phyloP scores from a whole-genome alignment of 1,140 invertebrate genomes.

The Meloidogyne floridensis region DNA sequence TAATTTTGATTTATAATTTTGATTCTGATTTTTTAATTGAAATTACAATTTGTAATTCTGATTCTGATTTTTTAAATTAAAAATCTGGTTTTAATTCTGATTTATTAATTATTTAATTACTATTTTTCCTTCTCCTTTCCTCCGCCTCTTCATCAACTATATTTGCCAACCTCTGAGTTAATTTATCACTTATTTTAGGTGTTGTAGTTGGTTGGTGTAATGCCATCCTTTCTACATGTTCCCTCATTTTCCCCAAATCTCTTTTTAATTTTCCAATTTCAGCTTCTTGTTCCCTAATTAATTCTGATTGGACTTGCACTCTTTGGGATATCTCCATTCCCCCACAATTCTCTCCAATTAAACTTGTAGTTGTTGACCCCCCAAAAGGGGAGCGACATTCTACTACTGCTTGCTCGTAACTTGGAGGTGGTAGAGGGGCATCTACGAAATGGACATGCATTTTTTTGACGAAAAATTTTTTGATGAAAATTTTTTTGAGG shows the following conservation, averaged over 20 bases:
- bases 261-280: slow-evolving; percentile 27
- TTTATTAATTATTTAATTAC: not conserved
- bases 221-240: slow-evolving; percentile 23
- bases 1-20: too few species aligned
- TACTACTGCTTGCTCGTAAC: slow-evolving; percentile 23
- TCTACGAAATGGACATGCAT: not conserved
- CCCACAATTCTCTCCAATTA: not conserved
- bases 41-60: too few species aligned
- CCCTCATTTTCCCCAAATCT: slow-evolving; percentile 19
- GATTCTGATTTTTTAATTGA: too few species aligned
- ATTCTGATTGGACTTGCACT: slow-evolving; percentile 8
- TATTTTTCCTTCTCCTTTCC: slow-evolving; percentile 13
- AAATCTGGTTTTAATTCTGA: not conserved
- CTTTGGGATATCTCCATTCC: not conserved
- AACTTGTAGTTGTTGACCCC: not conserved
- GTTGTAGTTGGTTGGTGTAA: not conserved
- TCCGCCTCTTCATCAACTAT: slow-evolving; percentile 33
- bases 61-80: too few species aligned
- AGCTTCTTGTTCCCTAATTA: slow-evolving; percentile 21
- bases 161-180: slow-evolving; percentile 20
- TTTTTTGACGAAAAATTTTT: not conserved
- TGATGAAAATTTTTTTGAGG: too few species aligned
- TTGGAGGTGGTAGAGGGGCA: slow-evolving; percentile 10
- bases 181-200: not conserved
- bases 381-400: not conserved